Base-by-base conservation (phyloP, 1,140 invertebrate genomes). In the Achatina immaculata region DNA sequence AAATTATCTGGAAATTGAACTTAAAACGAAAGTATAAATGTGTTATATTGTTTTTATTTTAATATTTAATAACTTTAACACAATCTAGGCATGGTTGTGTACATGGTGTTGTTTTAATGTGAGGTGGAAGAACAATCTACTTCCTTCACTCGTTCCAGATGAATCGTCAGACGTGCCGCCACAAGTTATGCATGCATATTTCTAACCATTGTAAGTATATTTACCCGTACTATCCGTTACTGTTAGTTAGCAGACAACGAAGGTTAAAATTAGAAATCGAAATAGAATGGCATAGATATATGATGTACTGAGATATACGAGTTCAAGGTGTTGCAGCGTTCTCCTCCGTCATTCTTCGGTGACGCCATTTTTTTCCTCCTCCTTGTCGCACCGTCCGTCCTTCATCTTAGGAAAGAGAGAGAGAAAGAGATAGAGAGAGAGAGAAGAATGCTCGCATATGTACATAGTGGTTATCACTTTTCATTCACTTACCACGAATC, bases 121-220 rank as follows among this genome's bases (percentile, higher is more conserved):
- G 36, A 28, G 28, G 6, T 65, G 77, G 66, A 79, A 79, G 77
- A 79, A 79, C 77, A 79, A 79, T 66, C 77, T 79, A 48, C 77
- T 79, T 79, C 66, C 77, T 79, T 79, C 77, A 79, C 62, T 79
- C 77, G 65, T 34, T 79, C 77, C 75, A 24, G 21, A 40, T 28
- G 6, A 62, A 48, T 40, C 38, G 43, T 79, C 58, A 40, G 28
- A 45, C n/a, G 6, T 48, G 19, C 43, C 36, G 40, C 43, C 43
- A 36, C 34, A 31, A 19, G 28, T 14, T n/a, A 11, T 71, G 45
- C 42, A 36, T 40, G n/a, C 42, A 40, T 48, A 24, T 69, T 34
- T 65, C 43, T 69, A 40, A 69, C 48, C 51, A 34, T 38, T 31
- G 43, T 69, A 69, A 38, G 66, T 79, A 51, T 24, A 14, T 24